phyloP scores from a whole-genome alignment of 2,797 vertebrate species.

The Poecilia gillii region DNA sequence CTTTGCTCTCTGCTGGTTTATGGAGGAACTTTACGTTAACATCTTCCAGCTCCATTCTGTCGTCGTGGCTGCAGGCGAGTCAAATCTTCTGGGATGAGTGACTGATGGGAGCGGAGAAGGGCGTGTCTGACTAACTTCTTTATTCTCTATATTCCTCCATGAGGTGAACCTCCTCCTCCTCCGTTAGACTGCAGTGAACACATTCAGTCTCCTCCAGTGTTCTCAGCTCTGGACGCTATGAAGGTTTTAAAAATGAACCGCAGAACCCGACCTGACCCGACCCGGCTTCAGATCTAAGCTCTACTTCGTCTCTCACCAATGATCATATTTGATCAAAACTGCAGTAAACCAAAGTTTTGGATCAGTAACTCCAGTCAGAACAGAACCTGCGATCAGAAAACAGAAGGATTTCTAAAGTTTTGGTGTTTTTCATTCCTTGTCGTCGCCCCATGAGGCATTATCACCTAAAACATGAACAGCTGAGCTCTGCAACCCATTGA shows the following conservation, averaged over 20 bases:
- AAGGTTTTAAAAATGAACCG: too few species aligned
- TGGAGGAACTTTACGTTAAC: too few species aligned
- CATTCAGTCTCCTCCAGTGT: too few species aligned
- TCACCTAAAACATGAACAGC: background rate
- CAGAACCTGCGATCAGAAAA: background rate
- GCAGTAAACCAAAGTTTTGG: background rate
- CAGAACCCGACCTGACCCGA: too few species aligned
- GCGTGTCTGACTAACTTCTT: too few species aligned
- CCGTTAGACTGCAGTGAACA: too few species aligned
- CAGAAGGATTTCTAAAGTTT: background rate
- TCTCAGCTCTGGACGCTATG: too few species aligned
- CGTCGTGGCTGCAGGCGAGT: background rate
- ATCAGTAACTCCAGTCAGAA: background rate
- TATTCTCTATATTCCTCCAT: too few species aligned
- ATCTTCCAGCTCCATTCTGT: background rate
- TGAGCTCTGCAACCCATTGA: constrained; percentile 1
- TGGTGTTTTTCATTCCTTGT: background rate
- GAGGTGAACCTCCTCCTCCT: too few species aligned
- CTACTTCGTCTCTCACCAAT: background rate
- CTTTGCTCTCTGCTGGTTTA: background rate
- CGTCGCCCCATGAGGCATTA: background rate
- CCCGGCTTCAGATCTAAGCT: too few species aligned
- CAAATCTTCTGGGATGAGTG: background rate
- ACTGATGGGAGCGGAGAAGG: too few species aligned
- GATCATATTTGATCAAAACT: background rate